phyloP scores from a whole-genome alignment of 2,113 vertebrate genomes.

The Myocastor coypus region DNA sequence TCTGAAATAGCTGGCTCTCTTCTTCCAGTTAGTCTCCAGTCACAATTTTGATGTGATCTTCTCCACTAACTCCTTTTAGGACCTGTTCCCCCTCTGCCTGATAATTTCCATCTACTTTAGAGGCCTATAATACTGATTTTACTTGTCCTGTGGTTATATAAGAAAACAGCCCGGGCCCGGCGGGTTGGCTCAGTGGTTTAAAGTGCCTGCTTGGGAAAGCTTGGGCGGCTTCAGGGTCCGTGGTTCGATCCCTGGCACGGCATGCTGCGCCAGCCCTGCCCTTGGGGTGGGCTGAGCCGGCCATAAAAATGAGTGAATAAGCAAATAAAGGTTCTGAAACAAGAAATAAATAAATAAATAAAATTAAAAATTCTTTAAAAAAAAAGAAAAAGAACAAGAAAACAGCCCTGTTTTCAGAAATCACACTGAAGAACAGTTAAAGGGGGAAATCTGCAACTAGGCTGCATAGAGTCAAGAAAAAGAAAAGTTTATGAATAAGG shows the following conservation, averaged over 20 bases:
- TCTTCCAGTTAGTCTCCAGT: not conserved
- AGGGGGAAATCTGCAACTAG: not conserved
- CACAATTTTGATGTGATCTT: not conserved
- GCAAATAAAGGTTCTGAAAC: no score
- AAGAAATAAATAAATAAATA: no score
- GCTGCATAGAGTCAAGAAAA: not conserved
- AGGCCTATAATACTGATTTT: not conserved
- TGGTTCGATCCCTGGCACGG: no score
- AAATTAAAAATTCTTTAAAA: no score
- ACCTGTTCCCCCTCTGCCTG: not conserved
- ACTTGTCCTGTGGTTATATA: not conserved
- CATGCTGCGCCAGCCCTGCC: no score
- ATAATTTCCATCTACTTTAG: not conserved
- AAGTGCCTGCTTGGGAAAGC: no score
- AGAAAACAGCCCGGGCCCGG: not conserved
- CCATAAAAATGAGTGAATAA: no score
- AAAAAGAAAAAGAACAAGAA: no score
- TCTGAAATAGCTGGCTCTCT: not conserved
- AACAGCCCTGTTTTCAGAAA: not conserved
- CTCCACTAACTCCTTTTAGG: not conserved
- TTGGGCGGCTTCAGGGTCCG: no score
- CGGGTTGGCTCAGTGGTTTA: no score
- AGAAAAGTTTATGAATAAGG: not conserved
- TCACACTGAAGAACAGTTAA: not conserved
- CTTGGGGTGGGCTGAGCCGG: no score